Base-by-base conservation (phyloP, 2,113 vertebrate species). In the Etia nguti region DNA sequence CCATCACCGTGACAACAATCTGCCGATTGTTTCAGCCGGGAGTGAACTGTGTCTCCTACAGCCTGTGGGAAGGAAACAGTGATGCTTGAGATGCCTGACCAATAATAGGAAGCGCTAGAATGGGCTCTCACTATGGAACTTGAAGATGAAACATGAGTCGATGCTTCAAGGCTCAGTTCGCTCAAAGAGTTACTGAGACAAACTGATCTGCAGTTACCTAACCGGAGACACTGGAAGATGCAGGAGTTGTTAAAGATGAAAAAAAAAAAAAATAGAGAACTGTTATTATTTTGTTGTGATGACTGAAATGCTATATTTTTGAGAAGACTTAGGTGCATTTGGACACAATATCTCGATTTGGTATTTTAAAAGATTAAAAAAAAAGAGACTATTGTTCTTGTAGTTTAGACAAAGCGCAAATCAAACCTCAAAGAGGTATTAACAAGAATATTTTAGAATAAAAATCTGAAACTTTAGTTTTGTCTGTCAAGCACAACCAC, bases 31-130 rank as follows among this genome's bases (percentile, higher is more conserved):
- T 85, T 99, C 99, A 11, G 97, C 98, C 1, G 99, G 98, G 90
- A 99, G 98, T 56, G 98, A 99, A 97, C 97, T 99, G 88, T 99
- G 98, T 93, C 97, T 99, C 89, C 97, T 98, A 91, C 98, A 98
- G 94, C 97, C 99, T 0, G 98, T 97, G 57, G 97, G 97, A 86
- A 96, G 96, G 92, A 98, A 96, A 93, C 96, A 97, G 92, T 98
- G 96, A 98, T 80, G 84, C 18, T 75, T 62, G 89, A 34, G 82
- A 41, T 36, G 89, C 87, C 88, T 82, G 86, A 79, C 70, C 75
- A 89, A 86, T 90, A 91, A 82, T 75, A 36, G 91, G 81, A 92
- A 86, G 90, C 68, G 86, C 84, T 79, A 75, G 82, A 29, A 89
- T 77, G 50, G 88, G 84, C 88, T 86, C 80, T 84, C 92, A 89